phyloP scores from a whole-genome alignment of 2,888 invertebrate genomes.

The Ditula angustiorana region DNA sequence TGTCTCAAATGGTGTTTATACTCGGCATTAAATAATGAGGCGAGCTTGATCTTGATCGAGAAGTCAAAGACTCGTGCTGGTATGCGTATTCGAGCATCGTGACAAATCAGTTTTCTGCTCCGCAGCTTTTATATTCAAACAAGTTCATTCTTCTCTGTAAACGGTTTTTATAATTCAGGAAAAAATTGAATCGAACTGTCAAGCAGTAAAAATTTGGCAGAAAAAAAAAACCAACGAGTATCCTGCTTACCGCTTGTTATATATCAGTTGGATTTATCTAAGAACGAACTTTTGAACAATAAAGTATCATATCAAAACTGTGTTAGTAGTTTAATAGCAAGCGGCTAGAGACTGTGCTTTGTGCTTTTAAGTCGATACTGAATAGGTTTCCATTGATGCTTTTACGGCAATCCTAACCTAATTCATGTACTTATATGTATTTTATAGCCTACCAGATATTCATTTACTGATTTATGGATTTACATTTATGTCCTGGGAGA shows the following conservation, averaged over 20 bases:
- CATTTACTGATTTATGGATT: conserved; percentile 12
- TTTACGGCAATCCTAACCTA: conserved; percentile 5
- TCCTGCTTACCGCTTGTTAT: conserved; percentile 3
- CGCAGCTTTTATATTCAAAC: conserved; percentile 38
- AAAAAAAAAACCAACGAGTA: neutral
- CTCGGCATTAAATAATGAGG: conserved; percentile 28
- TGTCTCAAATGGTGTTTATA: conserved; percentile 57
- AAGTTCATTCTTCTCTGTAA: conserved; percentile 37
- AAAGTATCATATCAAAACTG: neutral
- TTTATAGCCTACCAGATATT: neutral
- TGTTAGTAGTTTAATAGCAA: conserved; percentile 14
- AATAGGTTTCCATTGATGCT: conserved; percentile 16
- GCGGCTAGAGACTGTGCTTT: neutral
- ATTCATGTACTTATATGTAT: neutral
- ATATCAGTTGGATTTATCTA: neutral
- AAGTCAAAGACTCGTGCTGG: conserved; percentile 32
- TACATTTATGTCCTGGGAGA: neutral
- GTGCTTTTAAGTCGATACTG: neutral
- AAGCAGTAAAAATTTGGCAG: conserved; percentile 3
- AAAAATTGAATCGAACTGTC: conserved; percentile 16
- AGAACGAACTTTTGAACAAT: neutral
- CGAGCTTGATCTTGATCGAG: conserved; percentile 20
- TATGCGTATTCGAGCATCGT: conserved; percentile 33
- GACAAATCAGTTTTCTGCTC: conserved; percentile 40
- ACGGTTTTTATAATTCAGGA: conserved; percentile 34